phyloP scores from a whole-genome alignment of 1,140 invertebrate species.

The Polyergus mexicanus region DNA sequence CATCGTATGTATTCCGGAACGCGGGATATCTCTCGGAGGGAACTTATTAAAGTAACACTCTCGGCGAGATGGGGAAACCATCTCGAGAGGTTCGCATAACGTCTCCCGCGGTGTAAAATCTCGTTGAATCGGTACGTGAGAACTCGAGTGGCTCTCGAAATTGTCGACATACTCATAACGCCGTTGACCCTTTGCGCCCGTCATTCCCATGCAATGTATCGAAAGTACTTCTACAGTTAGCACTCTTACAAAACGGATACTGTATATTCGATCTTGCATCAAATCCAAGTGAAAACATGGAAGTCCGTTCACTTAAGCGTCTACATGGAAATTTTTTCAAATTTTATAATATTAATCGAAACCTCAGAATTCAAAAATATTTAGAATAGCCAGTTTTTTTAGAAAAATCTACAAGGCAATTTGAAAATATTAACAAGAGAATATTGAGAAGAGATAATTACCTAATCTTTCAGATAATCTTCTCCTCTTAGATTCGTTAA shows the following conservation, averaged over 20 bases:
- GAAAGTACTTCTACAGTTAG: constrained; percentile 26
- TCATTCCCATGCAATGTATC: constrained; percentile 64
- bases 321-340: neutral
- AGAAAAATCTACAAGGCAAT: neutral
- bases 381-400: neutral
- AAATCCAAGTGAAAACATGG: neutral
- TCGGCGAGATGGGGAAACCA: constrained; percentile 24
- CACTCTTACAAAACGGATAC: constrained; percentile 39
- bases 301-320: neutral
- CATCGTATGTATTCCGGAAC: constrained; percentile 30
- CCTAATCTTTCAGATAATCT: neutral
- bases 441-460: neutral
- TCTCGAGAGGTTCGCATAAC: constrained; percentile 44
- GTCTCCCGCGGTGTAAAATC: constrained; percentile 12
- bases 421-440: neutral
- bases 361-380: no score
- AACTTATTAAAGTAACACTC: constrained; percentile 45
- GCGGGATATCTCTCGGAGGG: neutral
- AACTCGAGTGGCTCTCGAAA: constrained; percentile 77
- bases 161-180: constrained; percentile 68
- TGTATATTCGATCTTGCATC: neutral
- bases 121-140: constrained; percentile 67
- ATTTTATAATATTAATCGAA: neutral
- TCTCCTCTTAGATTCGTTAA: neutral
- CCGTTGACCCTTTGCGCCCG: constrained; percentile 58